phyloP scores from a whole-genome alignment of 1,140 invertebrate species.

The Caenorhabditis brenneri region DNA sequence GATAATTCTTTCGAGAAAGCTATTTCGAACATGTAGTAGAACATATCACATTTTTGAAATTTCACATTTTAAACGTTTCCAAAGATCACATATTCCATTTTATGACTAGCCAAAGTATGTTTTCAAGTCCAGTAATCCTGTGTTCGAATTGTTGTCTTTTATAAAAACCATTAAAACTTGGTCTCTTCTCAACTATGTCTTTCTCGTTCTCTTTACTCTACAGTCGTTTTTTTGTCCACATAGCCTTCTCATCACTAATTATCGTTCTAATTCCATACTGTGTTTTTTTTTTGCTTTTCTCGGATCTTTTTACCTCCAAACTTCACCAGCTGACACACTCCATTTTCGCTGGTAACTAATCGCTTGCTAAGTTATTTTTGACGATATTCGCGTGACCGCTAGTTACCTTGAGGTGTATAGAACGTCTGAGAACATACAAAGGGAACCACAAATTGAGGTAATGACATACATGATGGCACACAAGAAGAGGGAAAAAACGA shows the following conservation, averaged over 20 bases:
- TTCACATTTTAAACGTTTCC: too few species aligned
- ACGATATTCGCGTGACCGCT: neutral
- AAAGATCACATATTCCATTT: too few species aligned
- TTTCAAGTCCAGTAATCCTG: neutral
- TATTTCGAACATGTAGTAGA: too few species aligned
- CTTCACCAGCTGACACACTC: neutral
- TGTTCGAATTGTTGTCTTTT: neutral
- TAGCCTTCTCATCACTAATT: neutral
- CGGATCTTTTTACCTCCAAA: neutral
- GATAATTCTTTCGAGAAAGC: too few species aligned
- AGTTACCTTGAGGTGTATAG: neutral
- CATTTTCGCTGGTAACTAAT: neutral
- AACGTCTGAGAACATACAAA: conserved; percentile 14
- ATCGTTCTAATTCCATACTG: neutral
- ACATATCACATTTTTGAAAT: too few species aligned
- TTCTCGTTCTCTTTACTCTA: neutral
- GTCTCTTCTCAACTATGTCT: neutral
- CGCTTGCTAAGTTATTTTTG: neutral
- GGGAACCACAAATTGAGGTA: conserved; percentile 17
- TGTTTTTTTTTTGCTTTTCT: neutral
- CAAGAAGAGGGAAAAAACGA: neutral
- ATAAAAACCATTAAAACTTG: neutral
- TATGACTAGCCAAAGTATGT: neutral
- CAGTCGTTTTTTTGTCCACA: neutral
- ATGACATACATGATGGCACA: conserved; percentile 36